These are phyloP conservation scores for Periophthalmus modestus DNA, from an alignment of 2,113 vertebrate species.

Conservation along the genomic window DNA sequence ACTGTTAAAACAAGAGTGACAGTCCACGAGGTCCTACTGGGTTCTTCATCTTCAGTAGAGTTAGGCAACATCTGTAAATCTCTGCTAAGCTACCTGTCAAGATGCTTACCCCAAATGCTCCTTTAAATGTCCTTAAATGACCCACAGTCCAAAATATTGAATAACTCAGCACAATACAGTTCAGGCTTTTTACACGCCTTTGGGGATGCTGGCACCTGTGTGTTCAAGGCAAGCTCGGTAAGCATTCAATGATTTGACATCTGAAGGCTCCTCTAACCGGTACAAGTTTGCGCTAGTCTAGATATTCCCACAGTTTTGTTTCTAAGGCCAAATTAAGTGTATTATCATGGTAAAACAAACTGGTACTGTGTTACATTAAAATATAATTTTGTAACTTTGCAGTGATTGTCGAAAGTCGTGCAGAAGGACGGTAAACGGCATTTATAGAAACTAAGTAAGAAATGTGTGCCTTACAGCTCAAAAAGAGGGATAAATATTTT, in stretches of 20 bases:
- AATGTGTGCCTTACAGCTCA: background rate
- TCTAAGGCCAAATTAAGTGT: constrained; percentile 14
- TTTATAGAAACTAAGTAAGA: background rate
- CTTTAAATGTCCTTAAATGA: background rate
- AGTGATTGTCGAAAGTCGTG: background rate
- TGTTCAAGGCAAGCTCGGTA: background rate
- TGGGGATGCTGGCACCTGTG: background rate
- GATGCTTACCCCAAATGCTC: background rate
- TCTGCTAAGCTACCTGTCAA: background rate
- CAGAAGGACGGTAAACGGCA: background rate
- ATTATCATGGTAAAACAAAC: background rate
- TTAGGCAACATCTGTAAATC: constrained; percentile 28
- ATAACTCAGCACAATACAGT: background rate
- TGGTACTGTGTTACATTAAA: background rate
- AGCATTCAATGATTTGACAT: background rate
- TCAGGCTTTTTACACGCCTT: background rate
- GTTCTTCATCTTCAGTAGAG: constrained; percentile 12
- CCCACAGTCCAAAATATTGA: background rate
- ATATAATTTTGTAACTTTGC: background rate
- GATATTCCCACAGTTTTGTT: background rate
- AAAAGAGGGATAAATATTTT: background rate
- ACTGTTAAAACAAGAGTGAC: constrained; percentile 78
- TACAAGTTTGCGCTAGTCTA: too few species aligned
- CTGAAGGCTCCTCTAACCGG: background rate
- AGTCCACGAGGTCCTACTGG: constrained; percentile 9